phyloP scores from a whole-genome alignment of 53 echinoderm and acorn worm genomes.

The Patiria pectinifera region DNA sequence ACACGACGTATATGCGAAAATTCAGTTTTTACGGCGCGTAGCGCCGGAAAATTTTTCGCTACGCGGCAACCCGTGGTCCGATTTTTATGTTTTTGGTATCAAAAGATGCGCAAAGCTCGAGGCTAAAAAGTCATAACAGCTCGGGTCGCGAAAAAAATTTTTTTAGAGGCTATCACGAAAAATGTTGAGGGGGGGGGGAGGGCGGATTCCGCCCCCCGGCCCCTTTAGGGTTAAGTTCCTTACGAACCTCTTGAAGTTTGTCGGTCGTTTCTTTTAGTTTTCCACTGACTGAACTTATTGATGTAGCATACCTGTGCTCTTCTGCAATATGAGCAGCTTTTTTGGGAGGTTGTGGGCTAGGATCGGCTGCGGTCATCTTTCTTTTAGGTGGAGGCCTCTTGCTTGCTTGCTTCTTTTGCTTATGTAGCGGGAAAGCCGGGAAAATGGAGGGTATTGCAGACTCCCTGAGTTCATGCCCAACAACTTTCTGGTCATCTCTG shows the following conservation, averaged over 20 bases:
- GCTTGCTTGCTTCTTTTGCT: slow-evolving; percentile 26
- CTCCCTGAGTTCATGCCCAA: slow-evolving; percentile 32
- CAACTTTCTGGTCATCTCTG: slow-evolving; percentile 37
- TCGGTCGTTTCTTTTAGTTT: slow-evolving; percentile 58
- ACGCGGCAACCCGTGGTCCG: too few relatives aligned
- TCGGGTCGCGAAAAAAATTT: too few relatives aligned
- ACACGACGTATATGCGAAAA: too few relatives aligned
- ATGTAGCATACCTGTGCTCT: slow-evolving; percentile 48
- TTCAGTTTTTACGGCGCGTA: too few relatives aligned
- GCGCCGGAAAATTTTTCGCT: too few relatives aligned
- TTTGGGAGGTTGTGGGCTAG: not conserved
- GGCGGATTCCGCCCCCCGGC: too few relatives aligned
- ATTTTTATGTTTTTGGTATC: too few relatives aligned
- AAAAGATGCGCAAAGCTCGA: too few relatives aligned
- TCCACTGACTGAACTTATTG: slow-evolving; percentile 40
- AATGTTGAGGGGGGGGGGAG: too few relatives aligned
- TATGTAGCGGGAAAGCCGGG: slow-evolving; percentile 47
- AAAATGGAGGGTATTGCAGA: slow-evolving; percentile 62
- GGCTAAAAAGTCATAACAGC: too few relatives aligned
- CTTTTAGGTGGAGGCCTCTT: slow-evolving; percentile 53
- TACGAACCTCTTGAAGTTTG: slow-evolving; percentile 61
- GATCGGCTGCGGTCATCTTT: not conserved
- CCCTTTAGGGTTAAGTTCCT: too few relatives aligned
- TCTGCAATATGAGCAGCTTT: not conserved
- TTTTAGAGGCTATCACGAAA: too few relatives aligned